These are phyloP conservation scores for Botia almorhae DNA, from an alignment of 2,797 vertebrate species.

Conservation along the genomic window DNA sequence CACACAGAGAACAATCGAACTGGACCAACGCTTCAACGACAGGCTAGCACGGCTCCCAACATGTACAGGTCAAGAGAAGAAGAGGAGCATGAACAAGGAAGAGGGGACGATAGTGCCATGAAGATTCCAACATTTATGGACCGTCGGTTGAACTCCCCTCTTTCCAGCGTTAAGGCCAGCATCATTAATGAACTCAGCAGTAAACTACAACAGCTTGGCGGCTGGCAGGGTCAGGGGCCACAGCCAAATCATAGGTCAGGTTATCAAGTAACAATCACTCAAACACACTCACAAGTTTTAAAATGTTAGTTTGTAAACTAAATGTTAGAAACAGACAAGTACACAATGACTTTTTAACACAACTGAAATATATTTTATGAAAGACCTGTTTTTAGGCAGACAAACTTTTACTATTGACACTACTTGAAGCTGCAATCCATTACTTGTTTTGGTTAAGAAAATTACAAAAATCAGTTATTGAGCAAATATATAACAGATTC, in stretches of 20 bases:
- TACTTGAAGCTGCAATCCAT: no score
- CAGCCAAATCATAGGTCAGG: conserved; percentile 76
- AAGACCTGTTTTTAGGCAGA: no score
- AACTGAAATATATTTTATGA: no score
- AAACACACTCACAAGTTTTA: not conserved
- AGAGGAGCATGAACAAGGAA: conserved; percentile 53
- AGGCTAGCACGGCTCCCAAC: conserved; percentile 76
- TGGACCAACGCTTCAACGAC: conserved; percentile 72
- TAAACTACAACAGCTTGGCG: conserved; percentile 90
- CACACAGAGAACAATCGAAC: conserved; percentile 61
- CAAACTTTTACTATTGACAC: no score
- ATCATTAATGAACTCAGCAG: conserved; percentile 92
- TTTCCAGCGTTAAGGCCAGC: conserved; percentile 89
- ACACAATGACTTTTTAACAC: no score
- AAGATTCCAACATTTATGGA: conserved; percentile 70
- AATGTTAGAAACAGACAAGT: no score
- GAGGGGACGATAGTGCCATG: conserved; percentile 65
- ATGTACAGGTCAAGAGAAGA: conserved; percentile 71
- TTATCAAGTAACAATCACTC: not conserved
- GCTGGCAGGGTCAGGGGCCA: conserved; percentile 76
- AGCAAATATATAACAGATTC: no score
- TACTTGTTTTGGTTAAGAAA: no score
- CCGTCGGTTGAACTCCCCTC: conserved; percentile 76
- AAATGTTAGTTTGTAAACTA: no score
- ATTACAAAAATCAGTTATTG: no score